Base-by-base conservation (phyloP, 1,140 invertebrate species). In the Rhyacophila brunnea region DNA sequence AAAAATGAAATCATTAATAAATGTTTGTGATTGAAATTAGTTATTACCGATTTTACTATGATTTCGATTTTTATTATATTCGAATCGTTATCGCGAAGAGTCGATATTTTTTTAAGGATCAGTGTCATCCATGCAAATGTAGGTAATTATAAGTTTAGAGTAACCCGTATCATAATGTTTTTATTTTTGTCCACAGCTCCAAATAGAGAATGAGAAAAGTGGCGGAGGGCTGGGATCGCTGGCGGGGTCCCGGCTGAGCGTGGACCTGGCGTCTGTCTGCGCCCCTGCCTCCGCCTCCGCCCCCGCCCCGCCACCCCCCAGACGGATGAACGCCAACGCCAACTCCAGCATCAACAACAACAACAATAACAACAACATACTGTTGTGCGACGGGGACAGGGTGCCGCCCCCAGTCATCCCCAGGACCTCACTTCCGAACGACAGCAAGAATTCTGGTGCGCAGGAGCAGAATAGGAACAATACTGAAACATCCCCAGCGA, bases 211-310 rank as follows among this genome's bases (percentile, higher is more conserved):
- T 56, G 62, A 64, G 42, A 64, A 64, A 43, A 43, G 61, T 28
- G 34, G 17, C 28, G 42, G 38, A 28, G 23, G 36, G 54, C 49
- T 48, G 54, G 54, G 48, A 42, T 38, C 46, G 40, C 54, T 44
- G 60, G 55, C 55, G 38, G 53, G 53, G 38, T 42, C 59, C 15
- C 36, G 62, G 40, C 47, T 56, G 45, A 58, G 60, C 20, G 54
- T 36, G 49, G 60, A 57, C 54, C 42, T 51, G 52, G 48, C 46
- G 42, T 53, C 46, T n/a, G 57, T 35, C 20, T 58, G 40, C 28
- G 69, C 19, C 68, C 69, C 11, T 69, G 72, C n/a, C 69, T 70
- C 18, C 15, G 70, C 18, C 67, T 69, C 6, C 70, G 74, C 19
- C 73, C 19, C 71, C 71, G 70, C 4, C 71, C 74, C 28, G 28